phyloP scores from a whole-genome alignment of 2,888 invertebrate genomes.

The Slavum lentiscoides region DNA sequence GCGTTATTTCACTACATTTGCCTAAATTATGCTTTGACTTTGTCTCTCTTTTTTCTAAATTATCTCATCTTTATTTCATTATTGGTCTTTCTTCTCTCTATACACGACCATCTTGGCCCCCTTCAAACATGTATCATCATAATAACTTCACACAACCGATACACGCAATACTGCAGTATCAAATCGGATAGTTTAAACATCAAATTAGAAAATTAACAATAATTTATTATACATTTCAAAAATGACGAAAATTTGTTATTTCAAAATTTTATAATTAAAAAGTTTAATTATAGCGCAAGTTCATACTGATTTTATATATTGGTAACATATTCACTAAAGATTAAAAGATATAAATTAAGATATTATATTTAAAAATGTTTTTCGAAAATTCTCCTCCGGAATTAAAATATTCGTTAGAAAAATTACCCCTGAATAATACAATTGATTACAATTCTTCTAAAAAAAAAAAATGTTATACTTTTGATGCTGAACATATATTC shows the following conservation, averaged over 20 bases:
- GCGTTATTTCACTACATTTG: too few relatives aligned
- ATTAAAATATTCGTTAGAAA: conserved; percentile 28
- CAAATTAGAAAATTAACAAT: conserved; percentile 24
- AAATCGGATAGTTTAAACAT: conserved; percentile 3
- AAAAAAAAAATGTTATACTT: conserved; percentile 14
- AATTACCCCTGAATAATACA: conserved; percentile 23
- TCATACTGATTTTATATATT: conserved; percentile 30
- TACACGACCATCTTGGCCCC: neutral
- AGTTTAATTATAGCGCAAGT: conserved; percentile 22
- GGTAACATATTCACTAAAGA: conserved; percentile 42
- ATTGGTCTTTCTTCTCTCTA: neutral
- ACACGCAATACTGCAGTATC: neutral
- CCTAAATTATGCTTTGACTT: too few relatives aligned
- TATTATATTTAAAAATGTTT: conserved; percentile 22
- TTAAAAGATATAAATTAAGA: conserved; percentile 24
- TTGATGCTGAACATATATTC: conserved; percentile 20
- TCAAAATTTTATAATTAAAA: conserved; percentile 15
- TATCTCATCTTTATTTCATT: too few relatives aligned
- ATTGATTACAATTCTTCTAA: conserved; percentile 30
- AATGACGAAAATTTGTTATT: conserved; percentile 19
- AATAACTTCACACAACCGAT: neutral
- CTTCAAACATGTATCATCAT: neutral
- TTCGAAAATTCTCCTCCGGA: neutral
- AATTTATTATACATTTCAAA: neutral
- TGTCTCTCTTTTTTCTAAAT: too few relatives aligned